Base-by-base conservation (phyloP, 2,888 invertebrate species). In the Platycnemis pennipes region DNA sequence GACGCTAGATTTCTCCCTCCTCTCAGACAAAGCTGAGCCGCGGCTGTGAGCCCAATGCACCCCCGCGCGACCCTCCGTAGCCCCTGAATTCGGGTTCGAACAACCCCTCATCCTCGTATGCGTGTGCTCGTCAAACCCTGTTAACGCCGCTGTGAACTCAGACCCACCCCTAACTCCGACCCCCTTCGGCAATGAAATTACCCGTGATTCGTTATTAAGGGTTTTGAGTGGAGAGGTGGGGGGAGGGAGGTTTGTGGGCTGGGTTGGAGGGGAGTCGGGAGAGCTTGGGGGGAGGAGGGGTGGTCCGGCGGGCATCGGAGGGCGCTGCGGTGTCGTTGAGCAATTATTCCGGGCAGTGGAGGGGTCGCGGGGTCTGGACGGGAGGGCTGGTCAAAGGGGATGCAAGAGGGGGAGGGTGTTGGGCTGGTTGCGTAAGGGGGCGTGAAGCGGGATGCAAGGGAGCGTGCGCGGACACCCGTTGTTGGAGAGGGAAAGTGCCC, bases 201-300 rank as follows among this genome's bases (percentile, higher is more conserved):
- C 91, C 91, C 91, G 91, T 91, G 91, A 91, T 91, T 91, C 91
- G 91, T 91, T 63, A 91, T 91, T 91, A 91, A 63, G 91, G 91
- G 91, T 63, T 91, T 56, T 44, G 91, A 91, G 87, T 31, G 46
- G 26, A n/a, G 13, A 31, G 77, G 37, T 13, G 77, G 31, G 77
- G 11, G 77, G 91, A 13, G 7, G 77, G 11, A 37, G 91, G 91
- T 44, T 37, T 37, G 37, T 22, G 46, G 88, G 45, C 46, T 26
- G 26, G n/a, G 31, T 45, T 31, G 26, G 19, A 69, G 37, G 56
- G 89, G 31, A 49, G 37, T 45, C 31, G 16, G 91, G 44, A 44
- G 63, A 11, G 26, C 88, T n/a, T 37, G 53, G 89, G 89, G 89
- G 16, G 56, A 7, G 37, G 89, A 16, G 88, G 88, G 31, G 8